Conservation (phyloP, 2,888 invertebrate species). For the Spodoptera picta region DNA sequence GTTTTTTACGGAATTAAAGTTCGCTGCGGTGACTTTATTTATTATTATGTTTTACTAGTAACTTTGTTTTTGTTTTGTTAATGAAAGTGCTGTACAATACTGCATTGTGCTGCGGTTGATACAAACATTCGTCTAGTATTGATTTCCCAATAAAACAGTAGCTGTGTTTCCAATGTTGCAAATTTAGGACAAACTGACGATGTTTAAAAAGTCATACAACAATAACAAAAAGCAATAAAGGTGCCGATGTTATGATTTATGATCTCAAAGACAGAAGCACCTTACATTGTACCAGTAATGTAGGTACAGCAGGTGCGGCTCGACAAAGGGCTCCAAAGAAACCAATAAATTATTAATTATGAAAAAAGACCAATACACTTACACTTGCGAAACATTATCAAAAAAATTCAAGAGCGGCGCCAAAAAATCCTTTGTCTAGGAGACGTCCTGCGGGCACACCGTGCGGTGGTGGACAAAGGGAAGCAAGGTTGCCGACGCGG, state of each 20-base stretch:
- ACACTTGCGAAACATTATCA: constrained; percentile 71
- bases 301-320: constrained; percentile 74
- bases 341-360: constrained; percentile 88
- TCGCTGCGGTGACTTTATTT: constrained; percentile 59
- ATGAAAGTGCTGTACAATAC: constrained; percentile 35
- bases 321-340: constrained; percentile 78
- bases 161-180: constrained; percentile 13
- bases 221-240: constrained; percentile 38
- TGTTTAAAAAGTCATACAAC: constrained; percentile 29
- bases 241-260: constrained; percentile 76
- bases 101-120: constrained; percentile 8
- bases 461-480: constrained; percentile 74
- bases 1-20: constrained; percentile 67
- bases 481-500: constrained; percentile 76
- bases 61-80: constrained; percentile 34
- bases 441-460: constrained; percentile 79
- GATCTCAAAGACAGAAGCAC: constrained; percentile 80
- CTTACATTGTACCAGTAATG: constrained; percentile 64
- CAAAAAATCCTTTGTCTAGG: constrained; percentile 83
- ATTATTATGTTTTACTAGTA: constrained; percentile 50
- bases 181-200: constrained; percentile 27
- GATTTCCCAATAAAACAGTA: constrained; percentile 25
- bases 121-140: no score
- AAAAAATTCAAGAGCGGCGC: constrained; percentile 82
- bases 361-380: constrained; percentile 80